Percentiles rank a stretch among this genome's conserved stretches.
Evolutionary conservation across 2,888 invertebrate species (phyloP).

Genomic region (Anagyrus pseudococci): DNA sequence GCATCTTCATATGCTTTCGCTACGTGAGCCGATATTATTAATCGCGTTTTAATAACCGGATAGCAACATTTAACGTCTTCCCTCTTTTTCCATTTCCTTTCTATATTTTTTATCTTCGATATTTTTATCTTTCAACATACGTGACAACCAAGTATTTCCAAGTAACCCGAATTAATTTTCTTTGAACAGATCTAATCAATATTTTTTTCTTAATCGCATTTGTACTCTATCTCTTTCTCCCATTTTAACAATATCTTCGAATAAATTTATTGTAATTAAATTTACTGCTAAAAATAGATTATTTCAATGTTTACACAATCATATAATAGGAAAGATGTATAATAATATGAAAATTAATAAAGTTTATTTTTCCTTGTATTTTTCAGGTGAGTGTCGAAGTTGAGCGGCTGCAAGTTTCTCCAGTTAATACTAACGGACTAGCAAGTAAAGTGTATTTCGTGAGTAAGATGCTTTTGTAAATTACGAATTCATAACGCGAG

Average conservation of each 20-base stretch:
- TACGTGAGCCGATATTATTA: conserved; percentile 42
- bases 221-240: no score
- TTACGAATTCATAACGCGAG: conserved; percentile 48
- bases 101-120: neutral
- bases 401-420: neutral
- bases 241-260: no score
- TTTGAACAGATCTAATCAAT: no score
- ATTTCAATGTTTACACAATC: no score
- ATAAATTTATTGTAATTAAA: no score
- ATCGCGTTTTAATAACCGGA: conserved; percentile 49
- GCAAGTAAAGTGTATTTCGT: conserved; percentile 32
- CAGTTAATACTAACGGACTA: conserved; percentile 4
- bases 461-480: conserved; percentile 41
- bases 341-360: conserved; percentile 1
- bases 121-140: no score
- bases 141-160: no score
- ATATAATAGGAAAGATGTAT: no score
- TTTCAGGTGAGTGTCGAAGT: conserved; percentile 51
- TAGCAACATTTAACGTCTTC: conserved; percentile 20
- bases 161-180: no score
- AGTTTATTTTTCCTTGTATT: neutral
- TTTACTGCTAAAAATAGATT: no score
- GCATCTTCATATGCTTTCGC: conserved; percentile 28
- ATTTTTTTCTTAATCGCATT: no score
- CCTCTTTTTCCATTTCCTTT: conserved; percentile 1